Evolutionary conservation across 1,140 invertebrate species (phyloP), one percentile per base, ranked within the genome.

Genomic region (Apis laboriosa): DNA sequence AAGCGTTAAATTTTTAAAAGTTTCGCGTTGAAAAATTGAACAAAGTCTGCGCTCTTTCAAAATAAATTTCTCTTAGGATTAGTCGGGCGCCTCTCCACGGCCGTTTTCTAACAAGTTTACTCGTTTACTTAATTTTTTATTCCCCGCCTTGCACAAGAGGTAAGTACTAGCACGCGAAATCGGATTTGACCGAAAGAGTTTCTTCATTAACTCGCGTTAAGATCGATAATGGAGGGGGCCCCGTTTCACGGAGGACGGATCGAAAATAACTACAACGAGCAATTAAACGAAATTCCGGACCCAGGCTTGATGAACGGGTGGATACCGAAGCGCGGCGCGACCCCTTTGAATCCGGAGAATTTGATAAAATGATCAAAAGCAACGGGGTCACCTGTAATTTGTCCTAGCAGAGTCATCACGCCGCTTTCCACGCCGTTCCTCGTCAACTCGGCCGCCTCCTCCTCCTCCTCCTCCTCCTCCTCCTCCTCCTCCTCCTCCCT

Each of bases 331-430:
- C 63, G 64, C 12, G 2, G n/a, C 21, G 53, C n/a, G 53, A 34
- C 13, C 53, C 70, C 71, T 85, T 78, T 78, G 68, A 85, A 74
- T 85, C 56, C 60, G 24, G 80, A 58, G 56, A 84, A 74, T 74
- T 73, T 66, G 68, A 86, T 83, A 53, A 80, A 71, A 83, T 63
- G 70, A 76, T 43, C 64, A 75, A 58, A 56, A 68, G 58, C 43
- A 66, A 28, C 9, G 24, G 13, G 28, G 61, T 71, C 55, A 64
- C 60, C 73, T 83, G 64, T 83, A 86, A 86, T 86, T 68, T 78
- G 58, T 55, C 21, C 66, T 28, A 71, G 75, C 64, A 64, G 56
- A 70, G 66, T 64, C 76, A 71, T 78, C 81, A 56, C 75, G n/a
- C 67, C 75, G n/a, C 67, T 55, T 64, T 51, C 60, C 34, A 53